Base-by-base conservation (phyloP, 2,888 invertebrate genomes). In the Diadegma fenestrale region DNA sequence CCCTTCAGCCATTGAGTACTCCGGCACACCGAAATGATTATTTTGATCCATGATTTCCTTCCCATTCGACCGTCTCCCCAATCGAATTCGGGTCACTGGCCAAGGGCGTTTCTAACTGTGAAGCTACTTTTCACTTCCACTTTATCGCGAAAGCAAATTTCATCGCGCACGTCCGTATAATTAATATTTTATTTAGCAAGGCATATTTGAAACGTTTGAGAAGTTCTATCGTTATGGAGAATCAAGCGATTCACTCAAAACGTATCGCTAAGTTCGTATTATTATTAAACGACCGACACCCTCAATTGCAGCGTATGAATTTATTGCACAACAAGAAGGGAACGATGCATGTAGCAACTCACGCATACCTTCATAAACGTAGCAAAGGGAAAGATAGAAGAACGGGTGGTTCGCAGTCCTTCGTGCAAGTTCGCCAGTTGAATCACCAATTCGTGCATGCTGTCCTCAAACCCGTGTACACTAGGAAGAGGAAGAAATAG, bases 401-500 rank as follows among this genome's bases (percentile, higher is more conserved):
- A 82, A 87, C 87, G 87, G 89, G 88, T 87, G 88, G 88, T 90
- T 90, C 90, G 88, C 83, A 81, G 73, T 88, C 88, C 80, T 87
- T 89, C 88, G 89, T 88, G 88, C 84, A 84, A 88, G 88, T 90
- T 88, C 87, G 86, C 80, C 85, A 85, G 85, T 87, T 86, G 86
- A 88, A 88, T 88, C 88, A 85, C 87, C 83, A 87, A 86, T 64
- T 87, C 88, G 86, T 87, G 86, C 88, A 85, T 82, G 82, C 82
- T 85, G 84, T 86, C 84, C 77, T 77, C 80, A 80, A 86, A 80
- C 82, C 85, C 80, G 80, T 69, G 73, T 68, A 54, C 48, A 19
- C 71, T 41, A 51, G 58, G n/a, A 71, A 78, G 73, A 61, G 77
- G 51, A 68, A 68, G 75, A 75, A 41, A 79, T 63, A 45, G 19